phyloP scores from a whole-genome alignment of 2,113 vertebrate genomes.

The Dipodomys merriami region DNA sequence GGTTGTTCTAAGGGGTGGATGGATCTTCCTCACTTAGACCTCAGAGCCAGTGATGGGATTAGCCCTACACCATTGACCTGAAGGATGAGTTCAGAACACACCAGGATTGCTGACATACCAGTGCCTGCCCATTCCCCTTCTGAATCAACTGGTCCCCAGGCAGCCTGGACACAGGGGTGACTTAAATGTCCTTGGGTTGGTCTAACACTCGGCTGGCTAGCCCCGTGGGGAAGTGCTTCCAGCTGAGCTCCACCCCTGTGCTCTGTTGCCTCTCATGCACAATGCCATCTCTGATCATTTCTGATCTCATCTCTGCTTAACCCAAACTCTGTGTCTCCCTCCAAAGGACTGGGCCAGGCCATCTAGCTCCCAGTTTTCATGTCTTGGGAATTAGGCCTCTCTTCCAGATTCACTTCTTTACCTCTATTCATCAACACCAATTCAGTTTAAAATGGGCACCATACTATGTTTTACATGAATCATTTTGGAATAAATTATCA shows the following conservation, averaged over 20 bases:
- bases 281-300: not conserved
- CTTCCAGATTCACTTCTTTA: not conserved
- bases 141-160: not conserved
- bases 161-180: accelerated
- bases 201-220: not conserved
- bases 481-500: not conserved
- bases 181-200: not conserved
- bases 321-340: not conserved
- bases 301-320: not conserved
- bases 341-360: not conserved
- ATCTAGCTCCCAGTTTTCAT: not conserved
- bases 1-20: not conserved
- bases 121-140: not conserved
- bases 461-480: not conserved
- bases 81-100: not conserved
- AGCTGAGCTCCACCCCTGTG: not conserved
- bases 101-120: not conserved
- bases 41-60: not conserved
- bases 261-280: not conserved
- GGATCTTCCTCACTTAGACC: not conserved
- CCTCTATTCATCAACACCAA: not conserved
- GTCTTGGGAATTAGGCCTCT: not conserved
- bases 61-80: not conserved
- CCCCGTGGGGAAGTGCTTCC: no score
- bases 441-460: not conserved